A percentile compares a stretch with the other conserved stretches of the same genome.
These are phyloP conservation scores for Zonitis immaculata DNA, from an alignment of 2,888 invertebrate genomes.

Conservation along the genomic window DNA sequence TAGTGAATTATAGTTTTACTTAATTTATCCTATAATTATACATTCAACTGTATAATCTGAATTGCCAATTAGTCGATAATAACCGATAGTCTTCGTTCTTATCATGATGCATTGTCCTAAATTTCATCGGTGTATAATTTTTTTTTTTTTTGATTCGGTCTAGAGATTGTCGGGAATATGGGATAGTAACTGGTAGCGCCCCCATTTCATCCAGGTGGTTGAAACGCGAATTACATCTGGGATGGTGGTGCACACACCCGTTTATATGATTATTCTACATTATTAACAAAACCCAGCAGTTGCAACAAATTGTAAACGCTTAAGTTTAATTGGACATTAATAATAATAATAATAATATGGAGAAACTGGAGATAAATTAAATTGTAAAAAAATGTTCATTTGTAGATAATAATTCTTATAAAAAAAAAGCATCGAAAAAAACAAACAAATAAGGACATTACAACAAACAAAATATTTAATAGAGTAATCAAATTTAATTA, in stretches of 20 bases:
- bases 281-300: slow-evolving; percentile 39
- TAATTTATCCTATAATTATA: too few relatives aligned
- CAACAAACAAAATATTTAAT: slow-evolving; percentile 8
- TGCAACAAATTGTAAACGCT: slow-evolving; percentile 29
- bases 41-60: too few relatives aligned
- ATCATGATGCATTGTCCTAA: slow-evolving; percentile 21
- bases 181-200: slow-evolving; percentile 12
- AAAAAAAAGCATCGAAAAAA: neutral
- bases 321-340: slow-evolving; percentile 19
- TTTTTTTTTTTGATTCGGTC: neutral
- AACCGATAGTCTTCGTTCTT: slow-evolving; percentile 22
- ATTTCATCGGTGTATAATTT: slow-evolving; percentile 27
- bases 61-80: too few relatives aligned
- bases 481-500: neutral
- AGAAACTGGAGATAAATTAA: neutral
- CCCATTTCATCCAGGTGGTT: slow-evolving; percentile 28
- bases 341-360: neutral
- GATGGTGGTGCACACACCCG: slow-evolving; percentile 43
- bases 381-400: slow-evolving; percentile 33
- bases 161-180: slow-evolving; percentile 16
- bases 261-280: slow-evolving; percentile 37
- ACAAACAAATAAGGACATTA: neutral
- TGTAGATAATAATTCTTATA: slow-evolving; percentile 10
- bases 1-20: too few relatives aligned
- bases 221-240: slow-evolving; percentile 34